Evolutionary conservation across 2,113 vertebrate species (phyloP), one percentile per base, ranked within the genome.

Genomic region (Rostratula benghalensis): DNA sequence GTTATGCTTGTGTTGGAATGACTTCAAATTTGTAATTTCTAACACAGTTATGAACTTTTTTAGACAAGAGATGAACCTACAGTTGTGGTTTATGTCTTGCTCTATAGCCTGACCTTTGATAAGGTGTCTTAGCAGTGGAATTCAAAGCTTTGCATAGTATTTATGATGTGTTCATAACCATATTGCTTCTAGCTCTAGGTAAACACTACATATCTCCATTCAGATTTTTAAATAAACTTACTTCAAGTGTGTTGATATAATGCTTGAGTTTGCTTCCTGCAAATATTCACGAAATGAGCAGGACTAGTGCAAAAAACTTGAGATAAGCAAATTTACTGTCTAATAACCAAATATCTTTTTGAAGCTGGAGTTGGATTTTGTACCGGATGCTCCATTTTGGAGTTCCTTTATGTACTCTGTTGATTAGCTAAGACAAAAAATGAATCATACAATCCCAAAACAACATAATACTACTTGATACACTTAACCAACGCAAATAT

Each of bases 161-260:
- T 96, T 96, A 93, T 93, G 94, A 95, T 91, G 80, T 96, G 80
- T 89, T 92, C 89, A 76, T 95, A 94, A 85, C 69, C 39, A 12
- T 57, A 57, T 83, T 93, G 56, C 80, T 89, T 82, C 65, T 70
- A 79, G 77, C 48, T 83, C 46, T 94, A 78, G 63, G 77, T 78
- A 94, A 96, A 95, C 77, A 91, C 53, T 73, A 43, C n/a, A 33
- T 92, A 87, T 92, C 80, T 87, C 69, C 41, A 84, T 90, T 92
- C 68, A 78, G 43, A 94, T 90, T 96, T 97, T 59, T 7, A 94
- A 95, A 96, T 60, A 91, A 75, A 91, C 92, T 95, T 94, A 71
- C 90, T 95, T 93, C 51, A 90, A 87, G 45, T 69, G 27, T 92
- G 73, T 85, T 96, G 92, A 89, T 93, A 79, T 65, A 75, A 94